Conservation (phyloP, 2,888 invertebrate species). For the Leptopilina myrica region DNA sequence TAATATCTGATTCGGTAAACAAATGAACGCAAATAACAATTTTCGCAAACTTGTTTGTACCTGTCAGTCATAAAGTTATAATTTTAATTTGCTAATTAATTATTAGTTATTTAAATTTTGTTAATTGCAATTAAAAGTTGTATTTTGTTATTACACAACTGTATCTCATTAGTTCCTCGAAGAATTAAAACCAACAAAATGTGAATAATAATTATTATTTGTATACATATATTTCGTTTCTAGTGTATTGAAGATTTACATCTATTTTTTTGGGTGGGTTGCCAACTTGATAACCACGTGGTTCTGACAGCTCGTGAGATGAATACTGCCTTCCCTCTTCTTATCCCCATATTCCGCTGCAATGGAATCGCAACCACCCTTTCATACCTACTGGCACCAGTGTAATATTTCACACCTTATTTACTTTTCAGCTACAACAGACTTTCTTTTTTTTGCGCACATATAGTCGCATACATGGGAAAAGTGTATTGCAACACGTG, state of each 20-base stretch:
- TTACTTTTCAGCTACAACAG: constrained; percentile 57
- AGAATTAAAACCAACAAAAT: too few relatives aligned
- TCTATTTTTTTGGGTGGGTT: constrained; percentile 41
- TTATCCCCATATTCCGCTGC: constrained; percentile 42
- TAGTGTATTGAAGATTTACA: constrained; percentile 35
- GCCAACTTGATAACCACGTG: constrained; percentile 45
- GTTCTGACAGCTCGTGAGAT: constrained; percentile 51
- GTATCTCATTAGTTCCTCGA: too few relatives aligned
- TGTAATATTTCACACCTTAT: constrained; percentile 59
- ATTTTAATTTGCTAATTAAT: too few relatives aligned
- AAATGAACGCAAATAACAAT: too few relatives aligned
- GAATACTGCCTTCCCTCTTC: constrained; percentile 50
- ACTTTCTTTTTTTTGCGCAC: constrained; percentile 47
- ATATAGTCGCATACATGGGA: constrained; percentile 44
- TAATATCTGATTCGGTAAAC: too few relatives aligned
- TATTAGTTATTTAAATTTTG: too few relatives aligned
- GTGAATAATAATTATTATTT: too few relatives aligned
- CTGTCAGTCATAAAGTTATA: too few relatives aligned
- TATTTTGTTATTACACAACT: too few relatives aligned
- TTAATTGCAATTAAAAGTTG: too few relatives aligned
- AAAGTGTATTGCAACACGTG: constrained; percentile 56
- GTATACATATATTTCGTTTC: neutral
- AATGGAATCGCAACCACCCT: constrained; percentile 48
- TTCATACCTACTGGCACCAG: constrained; percentile 39
- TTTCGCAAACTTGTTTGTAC: too few relatives aligned